Percentiles rank a stretch among this genome's conserved stretches.
phyloP scores from a whole-genome alignment of 1,140 invertebrate species.

The Leucophenga varia region DNA sequence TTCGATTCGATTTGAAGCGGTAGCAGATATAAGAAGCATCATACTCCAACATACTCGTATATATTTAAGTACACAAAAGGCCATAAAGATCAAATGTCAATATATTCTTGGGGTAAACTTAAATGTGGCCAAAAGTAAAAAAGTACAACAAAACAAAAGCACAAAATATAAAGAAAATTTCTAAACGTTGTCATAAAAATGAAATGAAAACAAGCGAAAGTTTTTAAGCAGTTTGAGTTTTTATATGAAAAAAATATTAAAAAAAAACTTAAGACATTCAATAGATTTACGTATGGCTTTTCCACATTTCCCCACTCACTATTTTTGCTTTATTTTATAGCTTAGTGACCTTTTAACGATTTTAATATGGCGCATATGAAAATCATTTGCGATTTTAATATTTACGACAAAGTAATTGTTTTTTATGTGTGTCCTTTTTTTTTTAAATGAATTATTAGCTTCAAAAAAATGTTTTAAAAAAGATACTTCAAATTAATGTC shows the following conservation, averaged over 20 bases:
- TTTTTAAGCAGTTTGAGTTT: neutral
- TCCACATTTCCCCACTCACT: no score
- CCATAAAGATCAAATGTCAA: constrained; percentile 53
- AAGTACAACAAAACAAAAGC: constrained; percentile 33
- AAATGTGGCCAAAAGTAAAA: constrained; percentile 45
- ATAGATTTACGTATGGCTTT: constrained; percentile 43
- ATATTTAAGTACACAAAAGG: no score
- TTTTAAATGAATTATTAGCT: constrained; percentile 50
- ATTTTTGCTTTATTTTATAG: no score
- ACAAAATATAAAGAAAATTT: constrained; percentile 46
- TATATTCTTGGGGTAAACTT: constrained; percentile 23
- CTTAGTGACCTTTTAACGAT: constrained; percentile 46
- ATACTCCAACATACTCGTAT: no score
- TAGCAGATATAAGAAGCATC: neutral
- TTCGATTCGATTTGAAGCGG: constrained; percentile 18
- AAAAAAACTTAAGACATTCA: constrained; percentile 50
- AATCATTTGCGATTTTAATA: constrained; percentile 32
- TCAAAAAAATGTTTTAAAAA: constrained; percentile 35
- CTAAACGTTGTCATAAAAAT: constrained; percentile 54
- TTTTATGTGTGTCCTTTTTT: constrained; percentile 24
- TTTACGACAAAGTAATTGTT: constrained; percentile 38
- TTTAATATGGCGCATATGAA: constrained; percentile 45
- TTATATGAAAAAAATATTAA: constrained; percentile 5
- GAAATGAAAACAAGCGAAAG: constrained; percentile 49
- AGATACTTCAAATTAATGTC: constrained; percentile 48